Conservation (phyloP, 2,888 invertebrate species). For the Eugnorisma glareosa region DNA sequence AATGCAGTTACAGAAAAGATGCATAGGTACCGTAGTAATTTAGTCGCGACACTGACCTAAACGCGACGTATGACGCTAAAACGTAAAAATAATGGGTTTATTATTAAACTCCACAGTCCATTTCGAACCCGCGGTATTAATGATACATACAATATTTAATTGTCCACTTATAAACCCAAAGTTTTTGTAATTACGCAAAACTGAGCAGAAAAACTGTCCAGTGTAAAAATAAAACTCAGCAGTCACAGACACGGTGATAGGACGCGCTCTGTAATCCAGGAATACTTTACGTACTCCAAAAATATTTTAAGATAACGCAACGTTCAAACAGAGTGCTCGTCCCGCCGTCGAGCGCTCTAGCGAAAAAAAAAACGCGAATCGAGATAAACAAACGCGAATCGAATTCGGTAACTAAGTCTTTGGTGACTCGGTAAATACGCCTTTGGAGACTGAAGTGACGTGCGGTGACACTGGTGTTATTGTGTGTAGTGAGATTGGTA, state of each 20-base stretch:
- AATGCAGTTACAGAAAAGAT: conserved; percentile 41
- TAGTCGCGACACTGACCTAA: conserved; percentile 60
- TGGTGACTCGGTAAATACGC: background rate
- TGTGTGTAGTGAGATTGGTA: conserved; percentile 6
- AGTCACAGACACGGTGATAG: conserved; percentile 69
- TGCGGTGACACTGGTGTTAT: conserved; percentile 21
- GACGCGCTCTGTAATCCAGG: conserved; percentile 66
- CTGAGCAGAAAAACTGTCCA: conserved; percentile 68
- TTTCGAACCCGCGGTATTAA: conserved; percentile 32
- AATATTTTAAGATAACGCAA: conserved; percentile 71
- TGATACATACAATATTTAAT: conserved; percentile 47
- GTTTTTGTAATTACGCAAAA: conserved; percentile 72
- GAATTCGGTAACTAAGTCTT: background rate
- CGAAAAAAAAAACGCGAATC: conserved; percentile 54
- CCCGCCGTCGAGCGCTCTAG: conserved; percentile 40
- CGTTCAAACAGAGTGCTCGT: conserved; percentile 60
- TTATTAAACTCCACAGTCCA: conserved; percentile 39
- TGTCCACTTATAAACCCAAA: conserved; percentile 54
- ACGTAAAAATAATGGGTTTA: conserved; percentile 46
- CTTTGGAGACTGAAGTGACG: background rate
- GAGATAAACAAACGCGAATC: conserved; percentile 56
- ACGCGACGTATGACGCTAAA: conserved; percentile 38
- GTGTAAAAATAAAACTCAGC: conserved; percentile 76
- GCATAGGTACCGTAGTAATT: conserved; percentile 43
- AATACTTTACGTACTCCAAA: conserved; percentile 73